Base-by-base conservation (phyloP, 2,888 invertebrate species). In the Apantesis nais region DNA sequence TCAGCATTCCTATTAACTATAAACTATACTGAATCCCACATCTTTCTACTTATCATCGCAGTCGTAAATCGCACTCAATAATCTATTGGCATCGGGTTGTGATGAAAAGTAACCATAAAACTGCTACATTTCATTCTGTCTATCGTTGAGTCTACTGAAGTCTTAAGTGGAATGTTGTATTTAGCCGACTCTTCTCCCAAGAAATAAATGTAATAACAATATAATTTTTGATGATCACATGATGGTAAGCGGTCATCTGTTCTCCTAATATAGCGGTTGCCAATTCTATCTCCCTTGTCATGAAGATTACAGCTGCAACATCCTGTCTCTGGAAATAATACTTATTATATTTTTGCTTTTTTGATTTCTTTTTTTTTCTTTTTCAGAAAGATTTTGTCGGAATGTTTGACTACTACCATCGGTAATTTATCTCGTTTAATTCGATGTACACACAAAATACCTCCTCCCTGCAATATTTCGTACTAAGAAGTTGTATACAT, bases 401-500 rank as follows among this genome's bases (percentile, higher is more conserved):
- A 48, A 37, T 25, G 11, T 62, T 48, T 34, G 25, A 29, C n/a
- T n/a, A 31, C 12, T 31, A 44, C 8, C 61, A 48, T 37, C 48
- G 22, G n/a, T 31, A 44, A 64, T 25, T 58, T 48, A 67, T 16
- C 48, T 16, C 8, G 48, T 37, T 19, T 37, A n/a, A 22, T 52
- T 55, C 8, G 25, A 44, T 34, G 48, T 55, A 48, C 11, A 52
- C n/a, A 39, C 41, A 48, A 41, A 66, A 63, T 71, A 67, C 67
- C 62, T 67, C 67, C 25, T 62, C 16, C 34, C 34, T 31, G 58
- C 48, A 69, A 64, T 63, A 69, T 61, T 34, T 61, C 8, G 61
- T 52, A n/a, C n/a, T 48, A 69, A 58, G 19, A 16, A 62, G 19
- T 25, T 61, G n/a, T 62, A 48, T 19, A 62, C 9, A 67, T 60